These are phyloP conservation scores for Macaria liturata DNA, from an alignment of 2,888 invertebrate species.

Conservation along the genomic window DNA sequence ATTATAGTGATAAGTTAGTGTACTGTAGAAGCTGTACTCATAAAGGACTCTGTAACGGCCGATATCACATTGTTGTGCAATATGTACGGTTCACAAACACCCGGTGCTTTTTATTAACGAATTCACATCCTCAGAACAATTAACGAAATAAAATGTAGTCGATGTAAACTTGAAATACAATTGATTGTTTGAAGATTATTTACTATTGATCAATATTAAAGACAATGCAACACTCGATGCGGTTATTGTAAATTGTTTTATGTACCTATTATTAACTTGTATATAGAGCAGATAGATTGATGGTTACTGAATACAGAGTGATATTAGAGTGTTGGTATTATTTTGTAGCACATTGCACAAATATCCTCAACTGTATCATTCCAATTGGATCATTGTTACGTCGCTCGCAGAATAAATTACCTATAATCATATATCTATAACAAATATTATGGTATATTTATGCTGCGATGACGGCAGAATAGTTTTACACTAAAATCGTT, in stretches of 20 bases:
- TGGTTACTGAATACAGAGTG: slow-evolving; percentile 54
- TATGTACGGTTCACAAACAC: slow-evolving; percentile 54
- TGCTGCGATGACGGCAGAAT: too few relatives aligned
- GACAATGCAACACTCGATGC: slow-evolving; percentile 41
- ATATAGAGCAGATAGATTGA: slow-evolving; percentile 57
- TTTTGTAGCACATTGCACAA: slow-evolving; percentile 42
- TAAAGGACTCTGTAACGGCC: slow-evolving; percentile 38
- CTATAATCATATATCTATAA: not conserved
- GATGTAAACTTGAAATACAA: slow-evolving; percentile 51
- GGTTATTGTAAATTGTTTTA: slow-evolving; percentile 51
- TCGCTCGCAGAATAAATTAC: slow-evolving; percentile 40
- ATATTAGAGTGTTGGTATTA: slow-evolving; percentile 62
- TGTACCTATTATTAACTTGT: slow-evolving; percentile 56
- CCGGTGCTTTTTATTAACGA: slow-evolving; percentile 65
- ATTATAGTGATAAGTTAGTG: slow-evolving; percentile 41
- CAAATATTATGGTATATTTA: too few relatives aligned
- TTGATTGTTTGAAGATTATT: slow-evolving; percentile 21
- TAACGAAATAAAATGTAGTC: slow-evolving; percentile 51
- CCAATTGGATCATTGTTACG: slow-evolving; percentile 53
- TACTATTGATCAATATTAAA: slow-evolving; percentile 17
- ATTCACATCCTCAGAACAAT: slow-evolving; percentile 72
- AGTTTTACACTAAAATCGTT: not conserved
- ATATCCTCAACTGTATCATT: slow-evolving; percentile 62
- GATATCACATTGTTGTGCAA: slow-evolving; percentile 55
- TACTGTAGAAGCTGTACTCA: slow-evolving; percentile 31